Evolutionary conservation across 2,797 vertebrate species (phyloP), one percentile per base, ranked within the genome.

Genomic region (Podargus strigoides): DNA sequence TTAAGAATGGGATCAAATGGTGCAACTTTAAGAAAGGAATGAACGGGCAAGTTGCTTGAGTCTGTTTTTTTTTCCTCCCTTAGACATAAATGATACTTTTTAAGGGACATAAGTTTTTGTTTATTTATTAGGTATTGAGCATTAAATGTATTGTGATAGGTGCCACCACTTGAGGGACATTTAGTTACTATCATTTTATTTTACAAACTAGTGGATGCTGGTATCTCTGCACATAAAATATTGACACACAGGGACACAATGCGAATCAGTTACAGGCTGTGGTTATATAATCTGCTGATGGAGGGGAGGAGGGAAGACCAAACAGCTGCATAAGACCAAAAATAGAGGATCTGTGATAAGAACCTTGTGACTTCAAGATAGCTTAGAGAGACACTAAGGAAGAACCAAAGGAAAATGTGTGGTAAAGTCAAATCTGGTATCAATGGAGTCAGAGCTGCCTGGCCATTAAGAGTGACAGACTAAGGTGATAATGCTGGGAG

Each of bases 261-360:
- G 92, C 91, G 94, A 87, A 90, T 91, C 89, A 85, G 79, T 69
- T 42, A 53, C 58, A 79, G 90, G 58, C 67, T 95, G 42, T 87
- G 75, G 62, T 95, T 97, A 87, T 92, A 64, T 95, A 95, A 94
- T 90, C 90, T 94, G 41, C 66, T 95, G 53, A 67, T 79, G 55
- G 50, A 36, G 75, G 32, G 69, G 90, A 92, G 72, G 70, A 88
- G 93, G 69, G 50, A 70, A 78, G 77, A 73, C 74, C 21, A 67
- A 92, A 78, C 93, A 95, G 94, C 94, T 95, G 93, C 85, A 89
- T 73, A 68, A 92, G 46, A 50, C 83, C 64, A 78, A 87, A 94
- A 95, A 28, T 79, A 95, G 93, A 92, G 42, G 49, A 50, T 56
- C 41, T 91, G 42, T 88, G 87, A 63, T 77, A 79, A 90, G 62